A percentile compares a stretch with the other conserved stretches of the same genome.
Conservation (phyloP, 2,888 invertebrate species). For the Drosophila acutilabella region DNA sequence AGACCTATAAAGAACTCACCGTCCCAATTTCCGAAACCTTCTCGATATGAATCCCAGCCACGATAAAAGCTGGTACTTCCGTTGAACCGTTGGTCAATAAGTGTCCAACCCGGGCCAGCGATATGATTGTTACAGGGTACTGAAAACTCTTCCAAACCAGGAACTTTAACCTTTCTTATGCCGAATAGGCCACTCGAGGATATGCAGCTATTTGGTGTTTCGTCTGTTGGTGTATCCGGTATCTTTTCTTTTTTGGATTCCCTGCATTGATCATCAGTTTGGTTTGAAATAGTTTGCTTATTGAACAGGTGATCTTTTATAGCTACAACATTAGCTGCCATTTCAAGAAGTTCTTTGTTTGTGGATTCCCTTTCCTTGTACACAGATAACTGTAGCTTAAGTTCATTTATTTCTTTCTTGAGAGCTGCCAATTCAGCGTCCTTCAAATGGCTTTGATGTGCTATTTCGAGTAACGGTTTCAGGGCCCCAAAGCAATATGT, state of each 20-base stretch:
- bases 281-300: not conserved
- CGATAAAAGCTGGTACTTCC: not conserved
- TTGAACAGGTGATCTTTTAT: conserved; percentile 1
- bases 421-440: conserved; percentile 5
- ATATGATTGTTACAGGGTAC: not conserved
- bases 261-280: not conserved
- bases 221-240: not conserved
- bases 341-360: not conserved
- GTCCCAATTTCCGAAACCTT: conserved; percentile 7
- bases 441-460: not conserved
- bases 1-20: conserved; percentile 21
- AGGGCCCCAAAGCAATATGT: conserved; percentile 14
- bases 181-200: not conserved
- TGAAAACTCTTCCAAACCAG: not conserved
- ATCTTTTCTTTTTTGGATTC: not conserved
- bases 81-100: conserved; percentile 9
- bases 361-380: conserved; percentile 1
- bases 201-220: not conserved
- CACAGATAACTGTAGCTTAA: not conserved
- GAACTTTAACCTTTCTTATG: not conserved
- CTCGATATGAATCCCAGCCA: conserved; percentile 3
- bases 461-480: conserved; percentile 7
- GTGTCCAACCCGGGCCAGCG: conserved; percentile 14
- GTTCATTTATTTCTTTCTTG: not conserved
- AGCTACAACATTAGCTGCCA: not conserved